phyloP scores from a whole-genome alignment of 2,797 vertebrate genomes.

The Tauraco hartlaubi region DNA sequence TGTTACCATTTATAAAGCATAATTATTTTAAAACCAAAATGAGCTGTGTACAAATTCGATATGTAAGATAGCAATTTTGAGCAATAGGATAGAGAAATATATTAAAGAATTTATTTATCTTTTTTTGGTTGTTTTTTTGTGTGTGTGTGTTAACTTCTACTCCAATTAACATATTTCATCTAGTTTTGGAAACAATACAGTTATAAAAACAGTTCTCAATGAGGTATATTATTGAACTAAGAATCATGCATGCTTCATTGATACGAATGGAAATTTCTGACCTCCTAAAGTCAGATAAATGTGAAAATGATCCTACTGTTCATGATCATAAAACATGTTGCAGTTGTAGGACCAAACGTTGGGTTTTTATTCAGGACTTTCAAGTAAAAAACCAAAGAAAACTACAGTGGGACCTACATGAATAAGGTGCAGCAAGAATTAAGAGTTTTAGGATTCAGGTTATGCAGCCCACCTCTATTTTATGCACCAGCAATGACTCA shows the following conservation, averaged over 20 bases:
- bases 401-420: not conserved
- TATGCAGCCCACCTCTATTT: not conserved
- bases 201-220: not conserved
- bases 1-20: not conserved
- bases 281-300: not conserved
- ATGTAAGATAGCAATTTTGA: not conserved
- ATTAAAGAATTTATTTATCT: not conserved
- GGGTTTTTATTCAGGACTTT: not conserved
- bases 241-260: accelerated
- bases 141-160: not conserved
- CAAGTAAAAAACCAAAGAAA: not conserved
- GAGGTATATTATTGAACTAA: not conserved
- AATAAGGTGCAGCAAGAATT: not conserved
- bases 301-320: not conserved
- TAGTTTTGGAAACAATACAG: not conserved
- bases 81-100: not conserved
- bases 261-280: not conserved
- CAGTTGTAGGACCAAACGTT: not conserved
- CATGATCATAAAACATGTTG: not conserved
- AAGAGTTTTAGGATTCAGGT: not conserved
- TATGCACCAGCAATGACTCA: not conserved
- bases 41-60: not conserved
- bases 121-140: no score
- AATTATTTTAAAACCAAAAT: not conserved
- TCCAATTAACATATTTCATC: not conserved